Base-by-base conservation (phyloP, 2,888 invertebrate species). In the Orchesellides sinensis region DNA sequence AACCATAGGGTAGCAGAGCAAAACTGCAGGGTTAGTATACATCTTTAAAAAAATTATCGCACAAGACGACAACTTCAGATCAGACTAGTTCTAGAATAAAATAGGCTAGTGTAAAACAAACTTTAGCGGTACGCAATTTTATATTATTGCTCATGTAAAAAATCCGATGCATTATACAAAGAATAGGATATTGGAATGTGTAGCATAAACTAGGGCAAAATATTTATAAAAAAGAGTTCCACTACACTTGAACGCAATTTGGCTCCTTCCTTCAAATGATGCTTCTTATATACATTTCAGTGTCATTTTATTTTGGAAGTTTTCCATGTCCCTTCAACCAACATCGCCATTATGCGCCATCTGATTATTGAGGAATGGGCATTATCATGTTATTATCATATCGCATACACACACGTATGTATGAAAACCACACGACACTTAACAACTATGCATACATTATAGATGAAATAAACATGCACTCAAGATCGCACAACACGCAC, bases 281-380 rank as follows among this genome's bases (percentile, higher is more conserved):
- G 35, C 61, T 59, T 29, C 29, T 73, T 45, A 35, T 68, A n/a
- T n/a, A n/a, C n/a, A 19, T 56, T 72, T 23, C 54, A 27, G 21
- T 61, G 61, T 68, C 75, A 54, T 70, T 61, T 75, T 75, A 54
- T 70, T 61, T 75, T 75, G 75, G 75, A 82, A 70, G 82, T 54
- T 32, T 65, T 68, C 74, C 74, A 70, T 82, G 75, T 54, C 65
- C 82, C 52, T 65, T 70, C 54, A 83, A 54, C 75, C 35, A 75
- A 78, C 68, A 68, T 65, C 59, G 65, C 61, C 77, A 66, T 80
- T 72, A 40, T 72, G 45, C 66, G 66, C 72, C 59, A 80, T 66
- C 80, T 63, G 70, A 70, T 70, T 70, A 70, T 70, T 70, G n/a
- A n/a, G 54, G 56, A 21, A 45, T 12, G 40, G 8, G 10, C 27